Evolutionary conservation across 2,888 invertebrate species (phyloP).

Genomic region (Mamestra brassicae): DNA sequence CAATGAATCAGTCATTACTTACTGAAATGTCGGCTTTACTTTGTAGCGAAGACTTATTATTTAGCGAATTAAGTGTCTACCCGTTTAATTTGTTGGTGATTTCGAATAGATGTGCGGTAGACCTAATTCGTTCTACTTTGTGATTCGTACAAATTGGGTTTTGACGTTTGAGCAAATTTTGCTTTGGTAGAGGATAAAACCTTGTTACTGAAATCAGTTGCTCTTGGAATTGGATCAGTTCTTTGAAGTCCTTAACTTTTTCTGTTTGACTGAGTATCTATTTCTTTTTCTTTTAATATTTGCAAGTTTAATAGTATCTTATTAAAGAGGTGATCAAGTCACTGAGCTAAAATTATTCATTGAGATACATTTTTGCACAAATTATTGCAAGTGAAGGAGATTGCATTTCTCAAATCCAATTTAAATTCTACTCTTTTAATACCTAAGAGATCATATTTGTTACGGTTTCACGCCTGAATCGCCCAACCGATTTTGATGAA

Average conservation of each 20-base stretch:
- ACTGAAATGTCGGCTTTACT: constrained; percentile 70
- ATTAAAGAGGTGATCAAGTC: too few relatives aligned
- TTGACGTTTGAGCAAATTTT: constrained; percentile 26
- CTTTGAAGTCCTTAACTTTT: constrained; percentile 10
- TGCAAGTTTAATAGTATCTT: too few relatives aligned
- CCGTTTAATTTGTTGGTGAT: constrained; percentile 56
- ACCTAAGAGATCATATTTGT: too few relatives aligned
- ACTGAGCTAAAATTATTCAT: too few relatives aligned
- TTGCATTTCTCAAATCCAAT: too few relatives aligned
- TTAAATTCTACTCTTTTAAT: too few relatives aligned
- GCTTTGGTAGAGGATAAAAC: constrained; percentile 20
- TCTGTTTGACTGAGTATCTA: background rate
- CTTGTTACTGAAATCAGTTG: constrained; percentile 1
- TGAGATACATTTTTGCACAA: too few relatives aligned
- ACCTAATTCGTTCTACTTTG: constrained; percentile 56
- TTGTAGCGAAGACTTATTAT: constrained; percentile 65
- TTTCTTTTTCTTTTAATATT: too few relatives aligned
- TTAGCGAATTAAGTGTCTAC: constrained; percentile 64
- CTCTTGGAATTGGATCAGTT: constrained; percentile 44
- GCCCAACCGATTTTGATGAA: too few relatives aligned
- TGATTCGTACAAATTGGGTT: constrained; percentile 55
- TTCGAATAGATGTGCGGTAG: constrained; percentile 47
- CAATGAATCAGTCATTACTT: constrained; percentile 83
- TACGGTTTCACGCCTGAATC: too few relatives aligned
- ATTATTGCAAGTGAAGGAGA: too few relatives aligned